Evolutionary conservation across 2,113 vertebrate species (phyloP).

Genomic region (Chaenocephalus aceratus): DNA sequence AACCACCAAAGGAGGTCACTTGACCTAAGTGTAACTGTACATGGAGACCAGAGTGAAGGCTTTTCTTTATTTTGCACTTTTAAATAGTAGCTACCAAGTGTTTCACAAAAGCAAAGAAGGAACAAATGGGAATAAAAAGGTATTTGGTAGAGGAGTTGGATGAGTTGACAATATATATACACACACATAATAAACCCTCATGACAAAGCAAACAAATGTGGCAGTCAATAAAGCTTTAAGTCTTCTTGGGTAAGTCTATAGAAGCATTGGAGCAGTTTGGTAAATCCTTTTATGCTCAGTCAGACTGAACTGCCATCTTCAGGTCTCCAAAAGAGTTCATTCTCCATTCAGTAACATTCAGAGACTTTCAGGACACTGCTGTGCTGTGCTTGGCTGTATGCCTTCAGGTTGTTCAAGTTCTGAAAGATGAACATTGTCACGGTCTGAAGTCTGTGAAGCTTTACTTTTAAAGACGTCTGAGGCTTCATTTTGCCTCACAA

Average conservation of each 20-base stretch:
- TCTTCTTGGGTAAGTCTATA: background rate
- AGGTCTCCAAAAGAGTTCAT: constrained; percentile 13
- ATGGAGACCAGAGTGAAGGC: constrained; percentile 1
- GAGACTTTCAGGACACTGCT: background rate
- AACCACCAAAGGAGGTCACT: constrained; percentile 5
- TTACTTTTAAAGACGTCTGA: background rate
- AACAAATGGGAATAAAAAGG: background rate
- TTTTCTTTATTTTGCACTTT: background rate
- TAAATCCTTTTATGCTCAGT: constrained; percentile 10
- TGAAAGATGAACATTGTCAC: constrained; percentile 9
- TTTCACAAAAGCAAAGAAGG: background rate
- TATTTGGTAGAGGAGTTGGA: no score
- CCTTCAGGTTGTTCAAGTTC: background rate
- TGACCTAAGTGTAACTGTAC: constrained; percentile 28
- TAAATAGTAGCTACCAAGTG: background rate
- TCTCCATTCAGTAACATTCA: background rate
- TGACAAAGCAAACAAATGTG: background rate
- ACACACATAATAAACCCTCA: background rate
- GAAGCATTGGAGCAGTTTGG: background rate
- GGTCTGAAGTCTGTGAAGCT: background rate
- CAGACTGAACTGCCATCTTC: background rate
- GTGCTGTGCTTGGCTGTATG: no score
- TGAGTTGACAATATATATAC: no score
- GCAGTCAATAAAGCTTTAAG: background rate
- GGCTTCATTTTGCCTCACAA: background rate